Evolutionary conservation across 2,888 invertebrate genomes (phyloP).

Genomic region (Prostheceraeus crozeri): DNA sequence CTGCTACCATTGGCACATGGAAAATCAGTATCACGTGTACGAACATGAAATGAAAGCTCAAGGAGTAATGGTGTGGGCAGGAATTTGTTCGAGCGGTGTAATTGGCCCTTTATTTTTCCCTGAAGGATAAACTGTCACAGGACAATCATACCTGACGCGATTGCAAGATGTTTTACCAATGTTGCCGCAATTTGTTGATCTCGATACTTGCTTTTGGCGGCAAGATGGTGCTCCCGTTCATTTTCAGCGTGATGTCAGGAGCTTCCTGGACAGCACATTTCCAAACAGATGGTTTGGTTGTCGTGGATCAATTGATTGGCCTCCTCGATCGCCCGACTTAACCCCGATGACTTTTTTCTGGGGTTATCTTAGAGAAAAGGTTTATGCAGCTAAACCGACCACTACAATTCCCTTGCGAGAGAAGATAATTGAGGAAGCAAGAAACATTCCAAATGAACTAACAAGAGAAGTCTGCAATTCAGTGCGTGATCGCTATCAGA

Average conservation of each 20-base stretch:
- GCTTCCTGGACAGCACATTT: constrained; percentile 1
- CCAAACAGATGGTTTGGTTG: constrained; percentile 5
- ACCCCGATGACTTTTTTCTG: constrained; percentile 19
- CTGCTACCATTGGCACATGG: constrained; percentile 27
- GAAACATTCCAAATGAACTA: not conserved
- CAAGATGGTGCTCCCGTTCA: constrained; percentile 22
- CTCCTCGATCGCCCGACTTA: constrained; percentile 12
- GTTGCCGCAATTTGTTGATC: constrained; percentile 6
- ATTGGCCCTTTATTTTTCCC: constrained; percentile 18
- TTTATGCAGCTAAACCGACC: constrained; percentile 1
- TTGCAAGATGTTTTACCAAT: constrained; percentile 23
- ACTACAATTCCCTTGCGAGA: too few species aligned
- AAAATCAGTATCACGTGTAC: not conserved
- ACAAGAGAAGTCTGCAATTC: constrained; percentile 1
- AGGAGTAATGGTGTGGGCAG: constrained; percentile 24
- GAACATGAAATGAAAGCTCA: constrained; percentile 17
- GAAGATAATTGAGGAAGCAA: constrained; percentile 1
- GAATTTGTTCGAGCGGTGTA: constrained; percentile 15
- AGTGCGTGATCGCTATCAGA: not conserved
- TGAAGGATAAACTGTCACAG: constrained; percentile 12
- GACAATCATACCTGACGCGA: not conserved
- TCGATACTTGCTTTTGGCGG: constrained; percentile 16
- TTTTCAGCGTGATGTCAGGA: not conserved
- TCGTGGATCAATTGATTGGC: constrained; percentile 1
- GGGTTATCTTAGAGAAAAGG: constrained; percentile 6